Percentiles rank a stretch among this genome's conserved stretches.
These are phyloP conservation scores for Chascanopsetta lugubris DNA, from an alignment of 2,113 vertebrate genomes.

Conservation along the genomic window DNA sequence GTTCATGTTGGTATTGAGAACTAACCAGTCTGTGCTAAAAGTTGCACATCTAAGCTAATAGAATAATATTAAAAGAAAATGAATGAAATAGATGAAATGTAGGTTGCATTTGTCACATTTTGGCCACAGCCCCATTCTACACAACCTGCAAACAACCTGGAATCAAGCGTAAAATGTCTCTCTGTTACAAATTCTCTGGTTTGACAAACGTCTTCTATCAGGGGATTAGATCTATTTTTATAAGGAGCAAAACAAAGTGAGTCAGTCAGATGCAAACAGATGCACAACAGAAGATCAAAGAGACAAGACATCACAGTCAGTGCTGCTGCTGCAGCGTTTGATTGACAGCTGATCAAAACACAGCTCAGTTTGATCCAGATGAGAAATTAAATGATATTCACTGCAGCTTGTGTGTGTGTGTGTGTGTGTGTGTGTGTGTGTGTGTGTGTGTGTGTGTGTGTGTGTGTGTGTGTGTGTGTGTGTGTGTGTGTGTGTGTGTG, in stretches of 20 bases:
- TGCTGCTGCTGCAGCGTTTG: neutral
- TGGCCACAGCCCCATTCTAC: too few species aligned
- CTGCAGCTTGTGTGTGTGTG: too few species aligned
- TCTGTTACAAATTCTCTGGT: neutral
- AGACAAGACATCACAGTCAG: neutral
- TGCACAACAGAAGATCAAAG: constrained; percentile 27
- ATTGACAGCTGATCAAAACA: constrained; percentile 33
- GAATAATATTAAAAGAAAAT: too few species aligned
- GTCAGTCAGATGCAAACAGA: constrained; percentile 4
- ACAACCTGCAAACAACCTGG: too few species aligned
- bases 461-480: neutral
- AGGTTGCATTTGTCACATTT: too few species aligned
- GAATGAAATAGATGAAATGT: too few species aligned
- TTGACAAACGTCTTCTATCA: neutral
- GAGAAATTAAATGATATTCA: too few species aligned
- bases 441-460: neutral
- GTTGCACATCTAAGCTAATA: too few species aligned
- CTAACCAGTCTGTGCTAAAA: too few species aligned
- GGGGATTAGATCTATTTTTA: constrained; percentile 7
- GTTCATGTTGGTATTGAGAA: too few species aligned
- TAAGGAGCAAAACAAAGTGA: neutral
- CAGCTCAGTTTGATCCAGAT: neutral
- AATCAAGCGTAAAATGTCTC: neutral
- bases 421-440: neutral
- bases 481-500: neutral